Evolutionary conservation across 2,797 vertebrate genomes (phyloP), one percentile per base, ranked within the genome.

Genomic region (Anolis apletophallus): DNA sequence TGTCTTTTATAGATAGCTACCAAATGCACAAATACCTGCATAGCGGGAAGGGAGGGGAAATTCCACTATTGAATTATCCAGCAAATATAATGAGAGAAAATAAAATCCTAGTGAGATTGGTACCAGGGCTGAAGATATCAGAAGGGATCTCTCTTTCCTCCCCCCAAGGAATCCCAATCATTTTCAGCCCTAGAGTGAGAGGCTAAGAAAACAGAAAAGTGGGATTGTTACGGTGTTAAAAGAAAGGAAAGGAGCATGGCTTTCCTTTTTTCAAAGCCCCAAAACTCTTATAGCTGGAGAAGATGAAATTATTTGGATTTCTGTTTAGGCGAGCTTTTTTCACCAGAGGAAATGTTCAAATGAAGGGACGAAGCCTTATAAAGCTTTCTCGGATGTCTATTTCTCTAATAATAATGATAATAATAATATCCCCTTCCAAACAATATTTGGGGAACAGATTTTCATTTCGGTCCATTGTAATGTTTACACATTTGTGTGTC

Each of bases 401-500:
- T 88, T 93, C 55, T 2, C 40, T 76, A 90, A 55, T 46, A 46
- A 46, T 46, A 46, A 46, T 46, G 3, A 40, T 40, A 40, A 40
- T 40, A 40, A 40, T 46, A 46, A 46, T 6, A 46, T 46, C 46
- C 46, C 46, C 12, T 55, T 73, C 32, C 23, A 3, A 52, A 13
- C 12, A 67, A 76, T 69, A 69, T 81, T 81, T 75, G 32, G 26
- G 13, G 10, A 10, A 16, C n/a, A 64, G 19, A 68, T 71, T 46
- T 34, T 80, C 55, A 23, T 7, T 34, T 64, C 46, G 59, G 1
- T 36, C 50, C 64, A 34, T 3, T 6, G 23, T 4, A 13, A 34
- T 21, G 0, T 73, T 78, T 52, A 73, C 89, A 93, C 91, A 89
- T 90, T 91, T 90, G 88, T 84, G 84, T 79, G 29, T 61, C 34